Conservation (phyloP, 2,113 vertebrate genomes). For the Typhlomys cinereus region DNA sequence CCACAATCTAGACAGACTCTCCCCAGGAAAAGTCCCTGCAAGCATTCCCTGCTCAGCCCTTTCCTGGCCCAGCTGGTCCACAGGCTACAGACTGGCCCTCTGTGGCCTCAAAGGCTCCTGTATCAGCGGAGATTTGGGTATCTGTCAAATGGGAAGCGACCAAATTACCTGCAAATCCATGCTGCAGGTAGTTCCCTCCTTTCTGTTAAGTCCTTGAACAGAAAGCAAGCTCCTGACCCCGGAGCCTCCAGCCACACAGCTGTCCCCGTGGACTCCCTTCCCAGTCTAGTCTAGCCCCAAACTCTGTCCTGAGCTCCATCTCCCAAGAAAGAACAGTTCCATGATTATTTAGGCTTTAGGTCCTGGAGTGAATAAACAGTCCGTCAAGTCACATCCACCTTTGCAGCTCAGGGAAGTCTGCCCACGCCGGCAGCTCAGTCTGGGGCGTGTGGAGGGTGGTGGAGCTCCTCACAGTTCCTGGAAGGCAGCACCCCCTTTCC, state of each 20-base stretch:
- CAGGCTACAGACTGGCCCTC: not conserved
- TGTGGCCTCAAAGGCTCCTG: not conserved
- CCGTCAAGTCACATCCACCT: not conserved
- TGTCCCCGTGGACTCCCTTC: not conserved
- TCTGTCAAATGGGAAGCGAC: not conserved
- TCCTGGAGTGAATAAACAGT: not conserved
- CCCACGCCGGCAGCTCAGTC: not conserved
- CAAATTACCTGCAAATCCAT: not conserved
- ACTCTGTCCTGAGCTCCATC: not conserved
- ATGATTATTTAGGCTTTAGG: not conserved
- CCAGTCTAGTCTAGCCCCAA: not conserved
- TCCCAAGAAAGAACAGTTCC: not conserved
- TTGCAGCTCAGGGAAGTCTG: not conserved
- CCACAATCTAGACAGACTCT: not conserved
- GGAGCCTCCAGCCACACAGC: not conserved
- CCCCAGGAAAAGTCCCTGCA: not conserved
- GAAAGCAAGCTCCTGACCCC: not conserved
- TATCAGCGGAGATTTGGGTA: not conserved
- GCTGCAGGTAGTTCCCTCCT: not conserved
- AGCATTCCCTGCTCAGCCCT: not conserved
- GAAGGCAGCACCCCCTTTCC: accelerated
- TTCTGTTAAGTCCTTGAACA: not conserved
- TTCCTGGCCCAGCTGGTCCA: not conserved
- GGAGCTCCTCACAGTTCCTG: not conserved
- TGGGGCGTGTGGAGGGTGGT: not conserved